These are phyloP conservation scores for Lycocerus yunnanus DNA, from an alignment of 2,888 invertebrate genomes.

Conservation along the genomic window DNA sequence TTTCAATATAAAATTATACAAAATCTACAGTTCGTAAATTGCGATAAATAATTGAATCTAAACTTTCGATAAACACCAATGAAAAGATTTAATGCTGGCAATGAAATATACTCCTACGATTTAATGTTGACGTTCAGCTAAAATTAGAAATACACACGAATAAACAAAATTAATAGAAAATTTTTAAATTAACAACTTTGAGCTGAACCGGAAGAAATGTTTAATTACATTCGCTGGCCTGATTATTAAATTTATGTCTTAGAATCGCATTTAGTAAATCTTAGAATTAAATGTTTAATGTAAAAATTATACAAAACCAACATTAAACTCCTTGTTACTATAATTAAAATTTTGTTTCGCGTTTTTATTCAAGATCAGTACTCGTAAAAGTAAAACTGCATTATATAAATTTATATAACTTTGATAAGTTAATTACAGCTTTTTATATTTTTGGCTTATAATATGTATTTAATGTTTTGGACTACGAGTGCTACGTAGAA, in stretches of 20 bases:
- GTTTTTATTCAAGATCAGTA: neutral
- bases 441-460: too few relatives aligned
- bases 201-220: neutral
- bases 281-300: neutral
- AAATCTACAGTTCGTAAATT: neutral
- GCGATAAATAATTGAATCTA: neutral
- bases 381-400: neutral
- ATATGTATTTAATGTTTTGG: too few relatives aligned
- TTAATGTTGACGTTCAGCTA: neutral
- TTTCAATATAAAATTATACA: neutral
- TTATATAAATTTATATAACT: too few relatives aligned
- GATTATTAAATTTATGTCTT: neutral
- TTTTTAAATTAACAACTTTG: neutral
- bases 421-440: neutral
- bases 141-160: neutral
- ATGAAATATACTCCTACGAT: too few relatives aligned
- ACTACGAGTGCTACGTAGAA: too few relatives aligned
- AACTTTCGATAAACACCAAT: neutral
- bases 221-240: neutral
- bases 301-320: neutral
- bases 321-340: neutral
- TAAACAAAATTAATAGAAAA: neutral
- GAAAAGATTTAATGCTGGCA: neutral
- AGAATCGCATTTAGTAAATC: neutral
- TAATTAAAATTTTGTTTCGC: neutral